These are phyloP conservation scores for Tinamus guttatus DNA, from an alignment of 2,113 vertebrate species.

Conservation along the genomic window DNA sequence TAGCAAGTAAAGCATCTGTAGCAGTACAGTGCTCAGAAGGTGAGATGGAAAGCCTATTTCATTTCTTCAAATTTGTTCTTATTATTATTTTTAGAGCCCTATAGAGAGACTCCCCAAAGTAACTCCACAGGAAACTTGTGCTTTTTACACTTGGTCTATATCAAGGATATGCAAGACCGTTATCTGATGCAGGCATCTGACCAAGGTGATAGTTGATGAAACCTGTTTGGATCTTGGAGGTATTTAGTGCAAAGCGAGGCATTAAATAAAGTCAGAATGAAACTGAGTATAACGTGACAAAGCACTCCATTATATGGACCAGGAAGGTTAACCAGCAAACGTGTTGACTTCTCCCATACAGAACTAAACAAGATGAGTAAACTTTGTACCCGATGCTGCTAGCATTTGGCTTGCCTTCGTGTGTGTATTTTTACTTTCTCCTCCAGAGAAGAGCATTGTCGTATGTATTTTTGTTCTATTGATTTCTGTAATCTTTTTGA, in stretches of 20 bases:
- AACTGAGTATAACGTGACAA: not conserved
- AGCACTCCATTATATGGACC: not conserved
- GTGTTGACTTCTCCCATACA: not conserved
- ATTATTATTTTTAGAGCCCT: not conserved
- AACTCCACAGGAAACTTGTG: not conserved
- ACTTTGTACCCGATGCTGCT: not conserved
- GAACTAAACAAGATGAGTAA: not conserved
- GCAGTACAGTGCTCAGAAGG: not conserved
- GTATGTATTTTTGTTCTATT: not conserved
- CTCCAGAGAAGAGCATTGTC: not conserved
- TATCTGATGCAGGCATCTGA: not conserved
- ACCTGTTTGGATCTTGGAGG: not conserved
- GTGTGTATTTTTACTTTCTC: slow-evolving; percentile 15
- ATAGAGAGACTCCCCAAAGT: not conserved
- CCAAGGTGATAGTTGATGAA: not conserved
- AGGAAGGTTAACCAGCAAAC: not conserved
- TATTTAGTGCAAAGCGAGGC: not conserved
- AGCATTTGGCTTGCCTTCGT: not conserved
- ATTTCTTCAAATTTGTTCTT: not conserved
- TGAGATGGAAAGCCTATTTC: not conserved
- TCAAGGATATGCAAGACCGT: not conserved
- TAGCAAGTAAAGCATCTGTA: not conserved
- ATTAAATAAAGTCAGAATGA: not conserved
- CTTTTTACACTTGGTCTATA: not conserved
- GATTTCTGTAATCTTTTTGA: not conserved